phyloP scores from a whole-genome alignment of 2,888 invertebrate species.

The Dryobotodes eremita region DNA sequence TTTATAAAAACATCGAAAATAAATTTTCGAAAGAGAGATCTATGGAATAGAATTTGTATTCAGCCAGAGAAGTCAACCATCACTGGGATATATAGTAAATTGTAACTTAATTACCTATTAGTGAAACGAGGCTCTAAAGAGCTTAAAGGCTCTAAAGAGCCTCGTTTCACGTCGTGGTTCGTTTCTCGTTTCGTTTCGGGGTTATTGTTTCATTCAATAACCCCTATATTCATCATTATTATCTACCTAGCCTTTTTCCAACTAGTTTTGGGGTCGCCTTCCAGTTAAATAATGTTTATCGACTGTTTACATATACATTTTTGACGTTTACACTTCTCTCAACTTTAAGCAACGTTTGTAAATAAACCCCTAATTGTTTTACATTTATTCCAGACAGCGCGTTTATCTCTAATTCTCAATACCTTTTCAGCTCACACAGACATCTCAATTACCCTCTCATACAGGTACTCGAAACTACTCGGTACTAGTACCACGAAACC shows the following conservation, averaged over 20 bases:
- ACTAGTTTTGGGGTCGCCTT: neutral
- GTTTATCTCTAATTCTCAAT: neutral
- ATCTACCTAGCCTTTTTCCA: neutral
- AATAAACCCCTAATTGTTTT: neutral
- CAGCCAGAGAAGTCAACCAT: neutral
- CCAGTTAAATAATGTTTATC: neutral
- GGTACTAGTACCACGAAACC: slow-evolving; percentile 21
- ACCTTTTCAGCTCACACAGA: neutral
- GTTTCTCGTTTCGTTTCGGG: too few species aligned
- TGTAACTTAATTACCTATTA: neutral
- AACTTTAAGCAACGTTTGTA: neutral
- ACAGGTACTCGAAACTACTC: neutral
- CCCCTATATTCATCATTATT: neutral
- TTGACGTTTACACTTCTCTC: neutral
- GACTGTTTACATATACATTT: neutral
- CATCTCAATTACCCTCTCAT: slow-evolving; percentile 24
- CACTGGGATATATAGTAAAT: neutral
- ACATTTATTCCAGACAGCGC: neutral
- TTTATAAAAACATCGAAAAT: neutral
- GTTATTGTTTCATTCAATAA: too few species aligned
- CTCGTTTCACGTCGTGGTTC: too few species aligned
- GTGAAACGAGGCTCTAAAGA: neutral
- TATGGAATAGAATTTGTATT: neutral
- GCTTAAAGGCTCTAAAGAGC: too few species aligned
- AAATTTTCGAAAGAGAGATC: neutral